phyloP scores from a whole-genome alignment of 2,113 vertebrate species.

The Asarcornis scutulata region DNA sequence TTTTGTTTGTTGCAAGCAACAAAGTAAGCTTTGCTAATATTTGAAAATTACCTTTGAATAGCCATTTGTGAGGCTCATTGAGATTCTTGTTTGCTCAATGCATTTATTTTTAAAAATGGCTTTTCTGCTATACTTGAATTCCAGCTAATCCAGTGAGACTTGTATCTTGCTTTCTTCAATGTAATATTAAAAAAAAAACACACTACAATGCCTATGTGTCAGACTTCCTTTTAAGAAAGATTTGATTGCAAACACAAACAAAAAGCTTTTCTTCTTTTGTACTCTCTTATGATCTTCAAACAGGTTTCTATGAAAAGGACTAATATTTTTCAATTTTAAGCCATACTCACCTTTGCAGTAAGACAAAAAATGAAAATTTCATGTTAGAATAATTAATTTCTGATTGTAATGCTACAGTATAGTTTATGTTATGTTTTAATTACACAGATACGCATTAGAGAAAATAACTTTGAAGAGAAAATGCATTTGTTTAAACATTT shows the following conservation, averaged over 20 bases:
- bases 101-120: constrained; percentile 63
- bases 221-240: constrained; percentile 64
- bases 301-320: constrained; percentile 55
- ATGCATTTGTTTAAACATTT: constrained; percentile 61
- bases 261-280: constrained; percentile 69
- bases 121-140: constrained; percentile 60
- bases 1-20: constrained; percentile 62
- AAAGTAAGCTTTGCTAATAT: constrained; percentile 74
- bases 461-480: constrained; percentile 73
- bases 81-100: constrained; percentile 64
- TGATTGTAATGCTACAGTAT: constrained; percentile 45
- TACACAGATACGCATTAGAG: constrained; percentile 31
- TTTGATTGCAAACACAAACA: constrained; percentile 67
- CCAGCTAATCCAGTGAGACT: constrained; percentile 69
- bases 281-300: constrained; percentile 73
- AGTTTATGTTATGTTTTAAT: constrained; percentile 54
- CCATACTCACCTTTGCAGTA: constrained; percentile 53
- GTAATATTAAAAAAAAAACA: constrained; percentile 33
- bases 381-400: constrained; percentile 70
- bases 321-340: constrained; percentile 61
- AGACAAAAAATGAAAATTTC: constrained; percentile 55
- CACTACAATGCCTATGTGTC: constrained; percentile 46
- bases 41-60: constrained; percentile 77
- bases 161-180: constrained; percentile 60
- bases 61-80: constrained; percentile 64